These are phyloP conservation scores for Dufourea novaeangliae DNA, from an alignment of 1,140 invertebrate species.

Conservation along the genomic window DNA sequence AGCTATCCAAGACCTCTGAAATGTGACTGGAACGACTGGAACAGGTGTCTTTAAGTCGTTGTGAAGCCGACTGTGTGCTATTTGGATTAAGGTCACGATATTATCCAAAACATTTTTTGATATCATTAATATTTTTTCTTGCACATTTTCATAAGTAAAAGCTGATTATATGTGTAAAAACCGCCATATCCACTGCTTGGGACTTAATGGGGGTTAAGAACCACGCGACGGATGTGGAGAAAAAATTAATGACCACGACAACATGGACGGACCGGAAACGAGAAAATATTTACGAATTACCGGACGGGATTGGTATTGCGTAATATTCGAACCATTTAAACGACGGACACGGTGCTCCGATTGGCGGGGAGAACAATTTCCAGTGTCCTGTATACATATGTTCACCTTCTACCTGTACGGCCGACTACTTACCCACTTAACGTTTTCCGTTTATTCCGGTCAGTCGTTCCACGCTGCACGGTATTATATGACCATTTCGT, in stretches of 20 bases:
- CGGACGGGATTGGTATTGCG: neutral
- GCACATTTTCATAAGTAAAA: too few species aligned
- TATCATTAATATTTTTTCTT: too few species aligned
- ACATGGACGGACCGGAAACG: neutral
- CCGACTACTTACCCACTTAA: conserved; percentile 25
- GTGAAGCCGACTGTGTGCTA: too few species aligned
- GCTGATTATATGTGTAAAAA: too few species aligned
- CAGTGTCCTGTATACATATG: conserved; percentile 20
- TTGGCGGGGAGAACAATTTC: conserved; percentile 23
- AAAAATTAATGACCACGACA: neutral
- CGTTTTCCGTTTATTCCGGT: conserved; percentile 36
- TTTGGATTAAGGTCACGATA: too few species aligned
- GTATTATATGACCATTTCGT: neutral
- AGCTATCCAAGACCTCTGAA: too few species aligned
- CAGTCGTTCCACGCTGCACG: conserved; percentile 13
- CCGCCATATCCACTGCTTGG: too few species aligned
- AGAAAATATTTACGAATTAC: conserved; percentile 17
- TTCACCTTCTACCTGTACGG: conserved; percentile 10
- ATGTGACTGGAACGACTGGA: too few species aligned
- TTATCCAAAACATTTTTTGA: too few species aligned
- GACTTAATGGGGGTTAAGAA: neutral
- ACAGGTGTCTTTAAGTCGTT: too few species aligned
- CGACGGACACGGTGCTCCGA: neutral
- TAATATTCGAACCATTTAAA: conserved; percentile 12
- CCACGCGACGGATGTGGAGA: neutral